These are phyloP conservation scores for Troides oblongomaculatus DNA, from an alignment of 2,888 invertebrate genomes.

Conservation along the genomic window DNA sequence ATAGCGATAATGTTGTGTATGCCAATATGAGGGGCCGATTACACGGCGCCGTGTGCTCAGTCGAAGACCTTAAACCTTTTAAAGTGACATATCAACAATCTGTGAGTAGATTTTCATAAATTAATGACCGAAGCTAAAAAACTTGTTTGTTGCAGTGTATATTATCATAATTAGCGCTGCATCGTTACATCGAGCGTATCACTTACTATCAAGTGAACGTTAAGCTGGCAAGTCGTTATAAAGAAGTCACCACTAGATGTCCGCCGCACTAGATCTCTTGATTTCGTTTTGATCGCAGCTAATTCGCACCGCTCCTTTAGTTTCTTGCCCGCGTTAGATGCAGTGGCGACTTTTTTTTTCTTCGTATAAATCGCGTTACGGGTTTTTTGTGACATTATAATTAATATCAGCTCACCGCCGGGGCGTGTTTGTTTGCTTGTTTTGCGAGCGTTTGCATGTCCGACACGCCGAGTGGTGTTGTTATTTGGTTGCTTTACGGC, in stretches of 20 bases:
- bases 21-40: too few relatives aligned
- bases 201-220: too few relatives aligned
- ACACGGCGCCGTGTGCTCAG: too few relatives aligned
- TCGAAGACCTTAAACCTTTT: too few relatives aligned
- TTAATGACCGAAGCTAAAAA: too few relatives aligned
- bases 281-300: constrained; percentile 71
- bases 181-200: too few relatives aligned
- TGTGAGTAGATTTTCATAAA: too few relatives aligned
- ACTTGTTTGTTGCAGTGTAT: too few relatives aligned
- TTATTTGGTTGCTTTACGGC: constrained; percentile 11
- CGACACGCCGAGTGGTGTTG: constrained; percentile 17
- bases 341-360: constrained; percentile 14
- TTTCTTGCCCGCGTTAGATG: constrained; percentile 18
- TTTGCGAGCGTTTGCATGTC: constrained; percentile 22
- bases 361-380: constrained; percentile 5
- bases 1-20: too few relatives aligned
- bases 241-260: not conserved
- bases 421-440: not conserved
- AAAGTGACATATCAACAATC: too few relatives aligned
- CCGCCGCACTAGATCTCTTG: constrained; percentile 43
- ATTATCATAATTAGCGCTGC: too few relatives aligned
- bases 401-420: constrained; percentile 19
- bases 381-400: constrained; percentile 23
- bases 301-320: constrained; percentile 59
- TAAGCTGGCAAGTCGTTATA: too few relatives aligned